Evolutionary conservation across 2,797 vertebrate species (phyloP).

Genomic region (Cynodonichthys magdalenae): DNA sequence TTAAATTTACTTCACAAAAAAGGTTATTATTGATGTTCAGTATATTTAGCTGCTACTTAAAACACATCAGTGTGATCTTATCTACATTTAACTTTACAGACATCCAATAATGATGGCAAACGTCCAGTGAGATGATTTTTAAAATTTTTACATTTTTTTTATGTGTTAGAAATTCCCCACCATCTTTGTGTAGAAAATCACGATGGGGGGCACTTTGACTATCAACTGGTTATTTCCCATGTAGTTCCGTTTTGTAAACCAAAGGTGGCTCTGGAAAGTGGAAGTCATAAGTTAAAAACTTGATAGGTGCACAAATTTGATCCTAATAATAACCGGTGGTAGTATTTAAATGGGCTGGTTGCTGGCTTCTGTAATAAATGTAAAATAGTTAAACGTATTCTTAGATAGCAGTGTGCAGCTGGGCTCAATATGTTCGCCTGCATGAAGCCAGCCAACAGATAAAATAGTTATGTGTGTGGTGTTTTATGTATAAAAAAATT

Average conservation of each 20-base stretch:
- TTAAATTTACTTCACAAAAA: no score
- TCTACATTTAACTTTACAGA: no score
- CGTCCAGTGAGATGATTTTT: slow-evolving; percentile 40
- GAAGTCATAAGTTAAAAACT: no score
- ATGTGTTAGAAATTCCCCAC: slow-evolving; percentile 16
- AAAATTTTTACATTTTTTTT: slow-evolving; percentile 16
- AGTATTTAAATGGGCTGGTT: slow-evolving; percentile 6
- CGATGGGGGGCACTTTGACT: neutral
- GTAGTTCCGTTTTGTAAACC: slow-evolving; percentile 1
- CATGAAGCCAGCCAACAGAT: neutral
- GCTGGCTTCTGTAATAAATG: slow-evolving; percentile 14
- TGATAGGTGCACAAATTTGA: neutral
- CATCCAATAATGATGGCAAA: no score
- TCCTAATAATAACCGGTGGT: slow-evolving; percentile 1
- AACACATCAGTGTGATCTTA: no score
- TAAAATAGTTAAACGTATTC: slow-evolving; percentile 23
- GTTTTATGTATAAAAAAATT: no score
- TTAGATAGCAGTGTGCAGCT: neutral
- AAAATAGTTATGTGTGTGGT: no score
- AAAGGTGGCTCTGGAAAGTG: no score
- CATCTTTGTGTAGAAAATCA: slow-evolving; percentile 1
- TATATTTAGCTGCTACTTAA: no score
- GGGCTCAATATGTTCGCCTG: slow-evolving; percentile 25
- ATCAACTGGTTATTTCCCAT: neutral
- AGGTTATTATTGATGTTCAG: no score